phyloP scores from a whole-genome alignment of 2,888 invertebrate genomes.

The Dryobotodes eremita region DNA sequence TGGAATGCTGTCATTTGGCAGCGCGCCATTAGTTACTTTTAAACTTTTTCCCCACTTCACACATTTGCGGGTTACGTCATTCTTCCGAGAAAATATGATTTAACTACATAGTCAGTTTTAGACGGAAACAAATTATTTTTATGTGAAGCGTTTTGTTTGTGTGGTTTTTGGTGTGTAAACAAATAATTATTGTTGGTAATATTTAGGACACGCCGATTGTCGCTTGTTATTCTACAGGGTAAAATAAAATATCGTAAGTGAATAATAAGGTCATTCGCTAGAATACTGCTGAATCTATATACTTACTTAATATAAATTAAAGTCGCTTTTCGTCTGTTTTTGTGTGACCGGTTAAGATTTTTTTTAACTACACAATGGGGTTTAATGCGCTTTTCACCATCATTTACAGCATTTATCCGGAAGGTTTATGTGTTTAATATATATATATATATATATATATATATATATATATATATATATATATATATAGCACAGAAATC shows the following conservation, averaged over 20 bases:
- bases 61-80: conserved; percentile 57
- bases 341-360: neutral
- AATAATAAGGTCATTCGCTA: neutral
- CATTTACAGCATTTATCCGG: no score
- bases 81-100: conserved; percentile 46
- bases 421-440: no score
- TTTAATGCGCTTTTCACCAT: neutral
- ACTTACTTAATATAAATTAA: no score
- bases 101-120: conserved; percentile 22
- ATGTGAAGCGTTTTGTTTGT: neutral
- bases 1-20: conserved; percentile 70
- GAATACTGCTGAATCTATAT: neutral
- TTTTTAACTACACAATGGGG: neutral
- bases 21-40: conserved; percentile 63
- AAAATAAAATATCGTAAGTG: neutral
- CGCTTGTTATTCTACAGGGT: neutral
- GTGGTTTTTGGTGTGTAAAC: neutral
- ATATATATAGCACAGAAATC: no score
- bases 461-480: no score
- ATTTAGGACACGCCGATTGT: neutral
- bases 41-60: conserved; percentile 63
- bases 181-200: neutral
- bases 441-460: no score
- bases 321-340: neutral
- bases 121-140: conserved; percentile 24